Evolutionary conservation across 2,888 invertebrate species (phyloP).

Genomic region (Spialia ferax): DNA sequence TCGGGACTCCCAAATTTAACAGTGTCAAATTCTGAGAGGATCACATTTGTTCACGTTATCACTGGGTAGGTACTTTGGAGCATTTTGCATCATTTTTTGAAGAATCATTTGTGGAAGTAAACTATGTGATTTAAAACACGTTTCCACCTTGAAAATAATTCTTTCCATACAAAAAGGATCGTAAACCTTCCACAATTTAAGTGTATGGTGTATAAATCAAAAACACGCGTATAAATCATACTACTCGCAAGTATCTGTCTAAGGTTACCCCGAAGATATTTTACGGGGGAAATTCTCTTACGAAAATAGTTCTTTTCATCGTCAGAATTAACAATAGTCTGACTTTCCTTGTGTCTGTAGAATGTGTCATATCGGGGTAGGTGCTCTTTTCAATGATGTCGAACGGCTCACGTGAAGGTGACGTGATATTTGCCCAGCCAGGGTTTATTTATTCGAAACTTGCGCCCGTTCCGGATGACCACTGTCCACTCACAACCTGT

Average conservation of each 20-base stretch:
- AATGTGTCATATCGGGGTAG: conserved; percentile 70
- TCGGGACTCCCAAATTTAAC: not conserved
- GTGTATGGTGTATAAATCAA: conserved; percentile 28
- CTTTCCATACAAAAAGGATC: conserved; percentile 18
- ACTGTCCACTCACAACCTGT: conserved; percentile 82
- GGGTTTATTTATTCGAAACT: conserved; percentile 82
- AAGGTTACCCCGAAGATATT: conserved; percentile 31
- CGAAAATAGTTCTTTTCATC: conserved; percentile 31
- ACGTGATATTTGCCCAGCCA: conserved; percentile 71
- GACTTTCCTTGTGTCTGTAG: conserved; percentile 60
- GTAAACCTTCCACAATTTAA: conserved; percentile 32
- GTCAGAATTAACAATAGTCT: conserved; percentile 65
- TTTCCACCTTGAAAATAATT: not conserved
- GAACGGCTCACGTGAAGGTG: conserved; percentile 68
- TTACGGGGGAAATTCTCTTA: conserved; percentile 26
- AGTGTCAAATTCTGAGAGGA: not conserved
- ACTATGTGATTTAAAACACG: not conserved
- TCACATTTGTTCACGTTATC: no score
- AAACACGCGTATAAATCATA: conserved; percentile 35
- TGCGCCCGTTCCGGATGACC: conserved; percentile 76
- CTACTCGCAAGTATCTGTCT: conserved; percentile 20
- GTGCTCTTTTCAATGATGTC: conserved; percentile 67
- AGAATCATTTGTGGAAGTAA: no score
- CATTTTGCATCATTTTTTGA: no score
- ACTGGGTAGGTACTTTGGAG: no score